phyloP scores from a whole-genome alignment of 2,797 vertebrate genomes.

The Loriculus beryllinus region DNA sequence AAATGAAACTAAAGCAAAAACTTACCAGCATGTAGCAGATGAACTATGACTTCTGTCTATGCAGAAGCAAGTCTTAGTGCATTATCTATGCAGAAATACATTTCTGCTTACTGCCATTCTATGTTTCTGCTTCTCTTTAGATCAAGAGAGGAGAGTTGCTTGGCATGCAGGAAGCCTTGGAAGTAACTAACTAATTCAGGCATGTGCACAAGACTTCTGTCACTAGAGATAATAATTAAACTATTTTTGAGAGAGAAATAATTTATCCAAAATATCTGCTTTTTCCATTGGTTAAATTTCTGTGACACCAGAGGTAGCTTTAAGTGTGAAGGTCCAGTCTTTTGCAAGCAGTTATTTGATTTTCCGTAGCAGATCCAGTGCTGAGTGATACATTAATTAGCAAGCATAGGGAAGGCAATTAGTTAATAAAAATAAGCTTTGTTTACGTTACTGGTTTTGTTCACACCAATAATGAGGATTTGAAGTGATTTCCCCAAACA shows the following conservation, averaged over 20 bases:
- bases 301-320: not conserved
- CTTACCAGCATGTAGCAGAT: not conserved
- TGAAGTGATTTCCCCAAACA: not conserved
- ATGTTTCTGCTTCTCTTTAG: not conserved
- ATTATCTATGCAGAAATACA: not conserved
- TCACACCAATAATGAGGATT: not conserved
- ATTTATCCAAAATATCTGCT: not conserved
- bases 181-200: not conserved
- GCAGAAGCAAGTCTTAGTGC: not conserved
- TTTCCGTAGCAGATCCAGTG: not conserved
- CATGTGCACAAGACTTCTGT: not conserved
- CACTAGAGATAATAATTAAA: not conserved
- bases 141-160: not conserved
- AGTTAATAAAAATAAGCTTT: not conserved
- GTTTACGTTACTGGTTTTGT: not conserved
- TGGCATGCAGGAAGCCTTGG: not conserved
- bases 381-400: not conserved
- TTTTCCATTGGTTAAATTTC: not conserved
- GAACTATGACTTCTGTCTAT: not conserved
- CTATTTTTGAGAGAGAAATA: not conserved
- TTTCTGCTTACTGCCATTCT: not conserved
- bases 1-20: constrained; percentile 1
- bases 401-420: not conserved
- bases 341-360: not conserved
- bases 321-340: not conserved